These are phyloP conservation scores for Ernsta delagoae DNA, from an alignment of 2,888 invertebrate species.

Conservation along the genomic window DNA sequence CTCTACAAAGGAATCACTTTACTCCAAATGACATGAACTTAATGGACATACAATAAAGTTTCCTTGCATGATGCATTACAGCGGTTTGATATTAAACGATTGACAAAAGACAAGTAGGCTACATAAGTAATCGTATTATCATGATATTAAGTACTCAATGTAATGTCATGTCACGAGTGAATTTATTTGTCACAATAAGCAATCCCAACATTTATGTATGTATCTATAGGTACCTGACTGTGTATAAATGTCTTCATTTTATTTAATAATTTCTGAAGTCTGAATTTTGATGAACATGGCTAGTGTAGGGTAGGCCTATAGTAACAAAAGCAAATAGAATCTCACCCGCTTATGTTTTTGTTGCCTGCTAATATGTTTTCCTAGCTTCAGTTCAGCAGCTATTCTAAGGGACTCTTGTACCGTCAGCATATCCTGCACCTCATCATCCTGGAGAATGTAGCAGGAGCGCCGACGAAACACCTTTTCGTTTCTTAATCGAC, in stretches of 20 bases:
- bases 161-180: background rate
- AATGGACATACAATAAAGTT: background rate
- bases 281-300: too few species aligned
- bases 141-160: background rate
- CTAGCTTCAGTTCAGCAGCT: slow-evolving; percentile 94
- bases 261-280: too few species aligned
- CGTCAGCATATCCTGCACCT: slow-evolving; percentile 92
- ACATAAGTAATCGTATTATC: background rate
- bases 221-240: too few species aligned
- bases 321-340: background rate
- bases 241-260: too few species aligned
- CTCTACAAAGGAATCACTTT: background rate
- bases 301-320: too few species aligned
- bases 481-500: slow-evolving; percentile 86
- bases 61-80: background rate
- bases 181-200: too few species aligned
- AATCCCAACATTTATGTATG: too few species aligned
- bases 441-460: slow-evolving; percentile 96
- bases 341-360: slow-evolving; percentile 89
- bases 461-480: slow-evolving; percentile 90
- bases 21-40: background rate
- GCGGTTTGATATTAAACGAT: slow-evolving; percentile 1
- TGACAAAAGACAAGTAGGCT: background rate
- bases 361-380: slow-evolving; percentile 83
- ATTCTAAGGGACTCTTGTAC: slow-evolving; percentile 94